Evolutionary conservation across 2,797 vertebrate genomes (phyloP), one percentile per base, ranked within the genome.

Genomic region (Sphenodon punctatus): DNA sequence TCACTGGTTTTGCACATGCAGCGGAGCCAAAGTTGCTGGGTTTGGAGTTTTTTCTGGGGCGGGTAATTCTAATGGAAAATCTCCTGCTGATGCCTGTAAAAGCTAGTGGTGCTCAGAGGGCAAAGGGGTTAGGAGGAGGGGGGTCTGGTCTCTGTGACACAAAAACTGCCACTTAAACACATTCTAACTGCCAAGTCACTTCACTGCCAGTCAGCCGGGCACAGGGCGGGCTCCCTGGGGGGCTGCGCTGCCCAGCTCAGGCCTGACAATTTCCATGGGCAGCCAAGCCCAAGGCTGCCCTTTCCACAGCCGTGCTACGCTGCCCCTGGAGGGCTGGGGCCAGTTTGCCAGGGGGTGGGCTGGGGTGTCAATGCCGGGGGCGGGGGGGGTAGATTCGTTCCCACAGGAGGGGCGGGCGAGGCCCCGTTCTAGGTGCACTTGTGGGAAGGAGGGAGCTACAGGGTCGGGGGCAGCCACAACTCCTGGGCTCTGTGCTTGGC

Each of bases 181-280:
- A 85, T 86, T 59, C 67, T 67, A 81, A 90, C 93, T 92, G 91
- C 91, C 93, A 93, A 36, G 84, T 79, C 66, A 82, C 78, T 82
- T 91, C 91, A 93, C 91, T 93, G 91, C 92, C 93, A 90, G 58
- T 10, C 36, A 30, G n/a, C 49, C n/a, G 14, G 10, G 49, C 15
- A 9, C n/a, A n/a, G 15, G 46, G 39, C 6, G 30, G 43, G 41
- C 7, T 32, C 34, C 30, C 42, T 17, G 17, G 14, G 5, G 39
- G 7, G 23, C 13, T 27, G 39, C 10, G 14, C 22, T 12, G 7
- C 32, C 16, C 55, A 14, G 3, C 13, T 32, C 22, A 5, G 10
- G 4, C 39, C 32, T 43, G 19, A 12, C 11, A 16, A 41, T 42
- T n/a, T n/a, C 59, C 8, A 6, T 19, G 8, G n/a, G 2, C 19